A percentile compares a stretch with the other conserved stretches of the same genome.
Evolutionary conservation across 2,113 vertebrate species (phyloP).

Genomic region (Halichoerus grypus): DNA sequence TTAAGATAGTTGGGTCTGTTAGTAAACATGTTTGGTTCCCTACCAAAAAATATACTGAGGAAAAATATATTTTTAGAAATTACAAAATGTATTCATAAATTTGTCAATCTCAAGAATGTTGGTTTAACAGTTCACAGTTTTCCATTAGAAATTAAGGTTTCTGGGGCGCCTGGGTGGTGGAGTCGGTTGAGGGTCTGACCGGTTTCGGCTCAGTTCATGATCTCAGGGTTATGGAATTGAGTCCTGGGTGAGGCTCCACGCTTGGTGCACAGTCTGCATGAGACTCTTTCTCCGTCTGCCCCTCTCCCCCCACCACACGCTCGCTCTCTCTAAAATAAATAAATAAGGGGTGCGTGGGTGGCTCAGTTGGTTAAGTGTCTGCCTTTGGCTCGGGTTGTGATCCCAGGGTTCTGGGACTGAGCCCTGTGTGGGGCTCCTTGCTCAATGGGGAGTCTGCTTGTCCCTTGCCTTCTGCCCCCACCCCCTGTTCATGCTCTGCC

Average conservation of each 20-base stretch:
- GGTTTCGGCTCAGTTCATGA: background rate
- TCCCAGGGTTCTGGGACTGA: background rate
- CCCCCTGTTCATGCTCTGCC: background rate
- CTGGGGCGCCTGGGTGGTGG: background rate
- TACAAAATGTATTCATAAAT: background rate
- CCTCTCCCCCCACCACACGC: background rate
- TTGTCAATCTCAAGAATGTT: background rate
- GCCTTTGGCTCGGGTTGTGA: background rate
- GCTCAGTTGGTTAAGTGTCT: background rate
- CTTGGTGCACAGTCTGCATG: background rate
- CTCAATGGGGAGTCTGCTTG: background rate
- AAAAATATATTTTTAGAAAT: background rate
- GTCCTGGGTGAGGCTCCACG: background rate
- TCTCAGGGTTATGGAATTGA: background rate
- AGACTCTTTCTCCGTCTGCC: background rate
- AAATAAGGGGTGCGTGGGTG: background rate
- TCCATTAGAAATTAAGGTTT: background rate
- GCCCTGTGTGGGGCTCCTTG: background rate
- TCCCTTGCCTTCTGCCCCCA: background rate
- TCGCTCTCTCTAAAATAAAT: background rate
- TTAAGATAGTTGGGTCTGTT: background rate
- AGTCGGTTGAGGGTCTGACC: too few species aligned
- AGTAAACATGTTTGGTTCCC: background rate
- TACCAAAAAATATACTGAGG: background rate
- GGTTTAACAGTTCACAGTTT: background rate